Base-by-base conservation (phyloP, 92 coral and sea anemone genomes). In the Hydrozoanthus gracilis region DNA sequence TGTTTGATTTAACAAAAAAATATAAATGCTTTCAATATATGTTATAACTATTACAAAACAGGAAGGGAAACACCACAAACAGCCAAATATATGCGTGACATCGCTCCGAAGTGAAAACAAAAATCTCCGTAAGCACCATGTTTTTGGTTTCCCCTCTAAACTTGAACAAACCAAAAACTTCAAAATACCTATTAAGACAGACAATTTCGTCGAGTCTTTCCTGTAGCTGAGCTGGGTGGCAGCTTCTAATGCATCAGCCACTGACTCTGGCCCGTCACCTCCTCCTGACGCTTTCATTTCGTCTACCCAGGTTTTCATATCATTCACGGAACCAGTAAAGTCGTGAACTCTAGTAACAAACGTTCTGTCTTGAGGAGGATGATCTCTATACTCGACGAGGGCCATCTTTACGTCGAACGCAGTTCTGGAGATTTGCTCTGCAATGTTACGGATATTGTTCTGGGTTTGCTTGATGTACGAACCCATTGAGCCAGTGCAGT, bases 401-500 rank as follows among this genome's bases (percentile, higher is more conserved):
- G 92, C 96, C 44, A 96, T 88, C 49, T 67, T 88, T 4, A 95
- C 97, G 75, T 93, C 89, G 88, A 92, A 96, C 15, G 98, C 98
- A 2, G 95, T 92, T 20, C 93, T 91, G 8, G 99, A 86, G 55
- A 96, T 93, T 0, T 93, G 91, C 44, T 96, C 98, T 45, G 97
- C 94, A 39, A 96, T 96, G 74, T 67, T 79, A 45, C 89, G 89
- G 71, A 96, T 92, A n/a, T 95, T 91, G 51, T 90, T 90, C 73
- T 96, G 99, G 2, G 95, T 93, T 85, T 95, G 98, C 15, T 64
- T 64, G 83, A 96, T 96, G 90, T 96, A 95, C 3, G 94, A 80
- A 16, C 99, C 98, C 99, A 96, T 96, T 4, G 99, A 96, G 5
- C 94, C 99, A 8, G 99, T 96, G 64, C 99, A 96, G 83, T 96